A percentile compares a stretch with the other conserved stretches of the same genome.
phyloP scores from a whole-genome alignment of 2,888 invertebrate species.

The Dexiosoma caninum region DNA sequence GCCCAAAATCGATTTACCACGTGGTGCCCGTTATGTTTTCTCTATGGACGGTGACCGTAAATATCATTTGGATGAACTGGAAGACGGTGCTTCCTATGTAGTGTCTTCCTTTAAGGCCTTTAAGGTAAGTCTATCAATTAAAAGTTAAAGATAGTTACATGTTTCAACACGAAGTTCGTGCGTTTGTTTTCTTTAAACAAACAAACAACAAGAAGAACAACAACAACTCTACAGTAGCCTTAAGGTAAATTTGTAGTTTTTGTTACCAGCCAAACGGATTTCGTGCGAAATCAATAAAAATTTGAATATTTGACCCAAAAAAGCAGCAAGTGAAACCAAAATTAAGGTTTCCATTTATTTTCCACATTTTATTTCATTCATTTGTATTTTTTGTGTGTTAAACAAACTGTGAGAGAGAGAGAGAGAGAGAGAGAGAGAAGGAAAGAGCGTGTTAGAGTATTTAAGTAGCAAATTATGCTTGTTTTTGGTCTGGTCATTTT shows the following conservation, averaged over 20 bases:
- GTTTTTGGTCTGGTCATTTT: conserved; percentile 28
- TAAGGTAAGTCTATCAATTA: conserved; percentile 82
- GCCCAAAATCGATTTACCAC: conserved; percentile 89
- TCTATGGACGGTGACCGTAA: conserved; percentile 94
- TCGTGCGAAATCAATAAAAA: conserved; percentile 74
- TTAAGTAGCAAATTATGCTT: conserved; percentile 1
- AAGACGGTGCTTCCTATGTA: conserved; percentile 94
- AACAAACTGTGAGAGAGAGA: conserved; percentile 32
- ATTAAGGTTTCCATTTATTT: conserved; percentile 44
- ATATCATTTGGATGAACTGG: conserved; percentile 89
- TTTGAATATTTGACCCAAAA: conserved; percentile 73
- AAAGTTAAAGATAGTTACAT: neutral
- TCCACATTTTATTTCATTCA: conserved; percentile 26
- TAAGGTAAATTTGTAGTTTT: conserved; percentile 25
- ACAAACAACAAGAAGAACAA: neutral
- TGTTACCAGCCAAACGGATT: conserved; percentile 29
- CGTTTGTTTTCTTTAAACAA: neutral
- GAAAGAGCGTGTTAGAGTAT: neutral
- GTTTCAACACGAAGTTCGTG: neutral
- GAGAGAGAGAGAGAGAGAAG: neutral
- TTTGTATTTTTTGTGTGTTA: neutral
- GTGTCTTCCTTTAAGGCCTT: conserved; percentile 95
- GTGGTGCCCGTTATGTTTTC: conserved; percentile 94
- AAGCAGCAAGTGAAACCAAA: conserved; percentile 53
- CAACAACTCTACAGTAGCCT: neutral